Percentiles rank a stretch among this genome's conserved stretches.
Conservation (phyloP, 2,888 invertebrate species). For the Carpatolechia fugitivella region DNA sequence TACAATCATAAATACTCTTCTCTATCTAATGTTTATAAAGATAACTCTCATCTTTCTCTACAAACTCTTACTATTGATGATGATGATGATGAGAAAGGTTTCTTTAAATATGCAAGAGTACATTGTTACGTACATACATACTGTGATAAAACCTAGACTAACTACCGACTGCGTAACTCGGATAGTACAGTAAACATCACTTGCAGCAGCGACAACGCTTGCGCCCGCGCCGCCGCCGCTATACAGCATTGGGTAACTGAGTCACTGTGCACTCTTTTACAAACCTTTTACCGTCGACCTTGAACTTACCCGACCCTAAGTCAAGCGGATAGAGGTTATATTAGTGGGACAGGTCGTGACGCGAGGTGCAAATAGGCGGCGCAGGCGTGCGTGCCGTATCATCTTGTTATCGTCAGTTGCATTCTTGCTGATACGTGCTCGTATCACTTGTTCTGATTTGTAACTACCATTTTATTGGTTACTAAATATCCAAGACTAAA, state of each 20-base stretch:
- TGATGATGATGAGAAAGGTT: too few species aligned
- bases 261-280: conserved; percentile 43
- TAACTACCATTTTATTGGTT: conserved; percentile 12
- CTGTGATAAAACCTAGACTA: neutral
- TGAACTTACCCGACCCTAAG: neutral
- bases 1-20: too few species aligned
- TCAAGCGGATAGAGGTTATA: neutral
- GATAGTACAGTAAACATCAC: neutral
- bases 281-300: neutral
- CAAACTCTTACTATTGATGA: too few species aligned
- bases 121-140: neutral
- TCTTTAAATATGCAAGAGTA: neutral
- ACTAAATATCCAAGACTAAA: too few species aligned
- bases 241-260: conserved; percentile 51
- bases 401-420: conserved; percentile 21
- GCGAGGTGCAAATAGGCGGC: neutral
- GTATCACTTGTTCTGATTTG: conserved; percentile 26
- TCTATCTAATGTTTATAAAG: too few species aligned
- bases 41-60: too few species aligned
- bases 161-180: neutral
- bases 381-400: conserved; percentile 33
- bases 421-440: conserved; percentile 22
- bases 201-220: conserved; percentile 41
- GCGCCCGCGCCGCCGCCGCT: too few species aligned
- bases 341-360: neutral